Conservation (phyloP, 2,888 invertebrate genomes). For the Trichogramma dendrolimi region DNA sequence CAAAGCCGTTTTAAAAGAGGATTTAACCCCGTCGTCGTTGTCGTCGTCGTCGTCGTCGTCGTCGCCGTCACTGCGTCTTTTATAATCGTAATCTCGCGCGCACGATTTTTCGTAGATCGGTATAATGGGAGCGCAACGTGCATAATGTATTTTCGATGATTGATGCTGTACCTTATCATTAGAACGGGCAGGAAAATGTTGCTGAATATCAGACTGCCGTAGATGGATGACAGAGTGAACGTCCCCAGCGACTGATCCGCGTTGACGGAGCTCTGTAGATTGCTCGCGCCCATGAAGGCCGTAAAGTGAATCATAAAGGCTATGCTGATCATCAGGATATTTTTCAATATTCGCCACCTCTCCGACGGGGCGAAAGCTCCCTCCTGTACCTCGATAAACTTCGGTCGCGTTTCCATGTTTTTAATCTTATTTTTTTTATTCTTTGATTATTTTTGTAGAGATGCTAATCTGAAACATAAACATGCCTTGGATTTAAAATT, state of each 20-base stretch:
- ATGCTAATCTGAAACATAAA: too few relatives aligned
- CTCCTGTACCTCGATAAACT: slow-evolving; percentile 37
- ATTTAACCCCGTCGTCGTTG: too few relatives aligned
- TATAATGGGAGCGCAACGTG: too few relatives aligned
- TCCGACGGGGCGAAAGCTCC: slow-evolving; percentile 55
- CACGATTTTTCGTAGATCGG: too few relatives aligned
- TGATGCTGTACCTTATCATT: slow-evolving; percentile 68
- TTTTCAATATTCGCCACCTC: slow-evolving; percentile 75
- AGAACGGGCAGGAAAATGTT: slow-evolving; percentile 84
- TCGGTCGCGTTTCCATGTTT: slow-evolving; percentile 26
- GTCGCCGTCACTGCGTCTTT: too few relatives aligned
- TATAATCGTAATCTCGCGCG: too few relatives aligned
- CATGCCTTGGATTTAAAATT: too few relatives aligned
- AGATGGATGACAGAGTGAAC: slow-evolving; percentile 78
- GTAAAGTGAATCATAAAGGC: slow-evolving; percentile 92
- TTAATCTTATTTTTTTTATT: not conserved
- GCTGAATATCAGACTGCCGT: slow-evolving; percentile 81
- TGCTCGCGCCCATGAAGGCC: slow-evolving; percentile 82
- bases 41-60: too few relatives aligned
- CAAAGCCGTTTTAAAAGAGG: too few relatives aligned
- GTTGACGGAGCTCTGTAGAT: slow-evolving; percentile 81
- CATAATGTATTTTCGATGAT: too few relatives aligned
- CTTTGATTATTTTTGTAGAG: too few relatives aligned
- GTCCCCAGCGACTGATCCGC: slow-evolving; percentile 78
- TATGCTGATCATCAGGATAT: slow-evolving; percentile 77